Conservation (phyloP, 2,113 vertebrate genomes). For the Mastomys coucha region DNA sequence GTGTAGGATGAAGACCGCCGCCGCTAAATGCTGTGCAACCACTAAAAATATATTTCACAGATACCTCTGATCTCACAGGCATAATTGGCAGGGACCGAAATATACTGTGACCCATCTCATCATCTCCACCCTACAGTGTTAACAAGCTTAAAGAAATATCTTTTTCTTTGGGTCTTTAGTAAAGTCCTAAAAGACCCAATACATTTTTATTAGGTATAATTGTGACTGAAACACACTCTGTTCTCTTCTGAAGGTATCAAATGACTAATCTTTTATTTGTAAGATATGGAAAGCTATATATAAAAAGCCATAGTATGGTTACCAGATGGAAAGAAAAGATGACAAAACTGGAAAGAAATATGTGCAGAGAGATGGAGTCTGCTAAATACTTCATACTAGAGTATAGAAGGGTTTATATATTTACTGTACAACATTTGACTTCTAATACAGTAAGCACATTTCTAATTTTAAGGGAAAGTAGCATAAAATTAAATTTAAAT, state of each 20-base stretch:
- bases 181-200: slow-evolving; percentile 27
- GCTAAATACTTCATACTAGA: neutral
- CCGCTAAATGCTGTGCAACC: slow-evolving; percentile 69
- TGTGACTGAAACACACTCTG: slow-evolving; percentile 48
- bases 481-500: neutral
- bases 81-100: slow-evolving; percentile 67
- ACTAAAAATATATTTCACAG: slow-evolving; percentile 70
- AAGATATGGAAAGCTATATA: slow-evolving; percentile 29
- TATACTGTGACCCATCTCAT: slow-evolving; percentile 55
- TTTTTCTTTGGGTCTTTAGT: neutral
- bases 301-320: neutral
- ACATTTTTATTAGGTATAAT: slow-evolving; percentile 47
- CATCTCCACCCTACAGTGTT: slow-evolving; percentile 57
- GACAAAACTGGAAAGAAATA: neutral
- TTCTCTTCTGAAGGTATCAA: slow-evolving; percentile 47
- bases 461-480: neutral
- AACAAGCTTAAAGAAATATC: slow-evolving; percentile 56
- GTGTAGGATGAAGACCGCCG: slow-evolving; percentile 60
- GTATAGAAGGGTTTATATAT: neutral
- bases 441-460: neutral
- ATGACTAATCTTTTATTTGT: slow-evolving; percentile 17
- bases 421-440: neutral
- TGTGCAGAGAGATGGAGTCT: neutral
- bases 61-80: slow-evolving; percentile 77
- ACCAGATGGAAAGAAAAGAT: neutral